A percentile compares a stretch with the other conserved stretches of the same genome.
phyloP scores from a whole-genome alignment of 2,888 invertebrate genomes.

The Rhagonycha fulva region DNA sequence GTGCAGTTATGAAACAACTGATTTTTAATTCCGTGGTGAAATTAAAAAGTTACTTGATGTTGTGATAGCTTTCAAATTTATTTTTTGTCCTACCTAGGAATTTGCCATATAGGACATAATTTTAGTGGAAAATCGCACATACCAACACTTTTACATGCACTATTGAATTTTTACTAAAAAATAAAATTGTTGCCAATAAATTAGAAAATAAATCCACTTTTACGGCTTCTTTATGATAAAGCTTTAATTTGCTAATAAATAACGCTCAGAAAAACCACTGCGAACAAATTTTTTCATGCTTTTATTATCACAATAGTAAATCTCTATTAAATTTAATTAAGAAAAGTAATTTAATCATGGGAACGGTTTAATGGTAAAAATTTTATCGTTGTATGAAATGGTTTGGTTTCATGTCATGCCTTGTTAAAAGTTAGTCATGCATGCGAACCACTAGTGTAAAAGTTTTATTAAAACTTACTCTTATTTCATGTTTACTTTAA shows the following conservation, averaged over 20 bases:
- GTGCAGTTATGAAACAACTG: neutral
- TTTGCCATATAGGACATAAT: neutral
- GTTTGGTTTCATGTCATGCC: neutral
- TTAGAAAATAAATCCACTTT: neutral
- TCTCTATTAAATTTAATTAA: neutral
- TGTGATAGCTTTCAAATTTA: neutral
- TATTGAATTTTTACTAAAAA: neutral
- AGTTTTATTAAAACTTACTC: constrained; percentile 18
- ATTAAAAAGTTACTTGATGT: no score
- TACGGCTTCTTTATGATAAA: neutral
- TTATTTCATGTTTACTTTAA: constrained; percentile 18
- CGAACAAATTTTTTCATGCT: neutral
- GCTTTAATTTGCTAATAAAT: neutral
- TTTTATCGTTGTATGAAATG: constrained; percentile 1
- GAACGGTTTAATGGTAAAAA: neutral
- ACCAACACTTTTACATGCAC: neutral
- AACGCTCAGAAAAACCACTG: neutral
- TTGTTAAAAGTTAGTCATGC: constrained; percentile 11
- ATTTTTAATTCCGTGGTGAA: no score
- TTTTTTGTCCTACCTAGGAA: neutral
- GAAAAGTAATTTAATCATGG: neutral
- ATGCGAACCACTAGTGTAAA: constrained; percentile 12
- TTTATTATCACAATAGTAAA: neutral
- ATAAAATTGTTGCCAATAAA: neutral
- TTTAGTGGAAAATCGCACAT: neutral